A percentile compares a stretch with the other conserved stretches of the same genome.
These are phyloP conservation scores for Taurulus bubalis DNA, from an alignment of 2,113 vertebrate species.

Conservation along the genomic window DNA sequence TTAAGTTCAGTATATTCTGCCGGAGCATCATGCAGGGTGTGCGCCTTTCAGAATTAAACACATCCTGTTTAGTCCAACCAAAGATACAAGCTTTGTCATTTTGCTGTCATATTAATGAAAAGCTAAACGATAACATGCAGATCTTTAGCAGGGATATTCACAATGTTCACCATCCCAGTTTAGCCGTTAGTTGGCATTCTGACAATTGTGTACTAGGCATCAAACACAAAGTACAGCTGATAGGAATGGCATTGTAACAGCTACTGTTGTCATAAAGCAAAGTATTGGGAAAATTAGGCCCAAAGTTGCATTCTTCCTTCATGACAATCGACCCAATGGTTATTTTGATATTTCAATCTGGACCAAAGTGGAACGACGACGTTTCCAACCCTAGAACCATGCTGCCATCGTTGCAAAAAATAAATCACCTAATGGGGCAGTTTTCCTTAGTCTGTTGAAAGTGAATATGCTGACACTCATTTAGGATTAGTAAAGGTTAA, in stretches of 20 bases:
- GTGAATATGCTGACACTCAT: background rate
- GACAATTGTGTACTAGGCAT: background rate
- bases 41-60: background rate
- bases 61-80: background rate
- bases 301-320: background rate
- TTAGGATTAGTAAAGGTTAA: background rate
- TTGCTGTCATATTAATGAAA: background rate
- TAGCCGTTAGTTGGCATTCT: background rate
- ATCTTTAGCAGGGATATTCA: background rate
- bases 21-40: background rate
- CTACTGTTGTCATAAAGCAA: background rate
- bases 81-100: background rate
- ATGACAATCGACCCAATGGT: background rate
- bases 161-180: background rate
- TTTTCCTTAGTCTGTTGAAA: background rate
- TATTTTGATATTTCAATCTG: background rate
- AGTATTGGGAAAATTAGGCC: background rate
- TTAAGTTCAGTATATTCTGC: background rate
- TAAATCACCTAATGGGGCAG: background rate
- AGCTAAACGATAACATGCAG: background rate
- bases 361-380: background rate
- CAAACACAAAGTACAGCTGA: background rate
- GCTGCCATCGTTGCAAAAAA: background rate
- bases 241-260: background rate
- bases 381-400: background rate